These are phyloP conservation scores for Lerista edwardsae DNA, from an alignment of 2,797 vertebrate species.

Conservation along the genomic window DNA sequence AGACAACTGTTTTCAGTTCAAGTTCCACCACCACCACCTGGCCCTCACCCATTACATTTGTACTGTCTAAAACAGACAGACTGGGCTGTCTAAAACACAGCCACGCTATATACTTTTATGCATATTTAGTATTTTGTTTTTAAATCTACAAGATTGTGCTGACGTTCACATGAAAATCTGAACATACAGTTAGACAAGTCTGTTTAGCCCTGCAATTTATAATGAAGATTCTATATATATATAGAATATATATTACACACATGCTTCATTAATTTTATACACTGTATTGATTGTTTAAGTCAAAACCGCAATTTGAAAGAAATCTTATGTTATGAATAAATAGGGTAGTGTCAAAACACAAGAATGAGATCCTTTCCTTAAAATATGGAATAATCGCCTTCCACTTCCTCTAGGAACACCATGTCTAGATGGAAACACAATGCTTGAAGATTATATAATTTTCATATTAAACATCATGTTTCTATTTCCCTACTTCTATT, in stretches of 20 bases:
- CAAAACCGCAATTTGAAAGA: constrained; percentile 33
- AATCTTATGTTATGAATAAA: constrained; percentile 54
- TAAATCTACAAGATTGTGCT: constrained; percentile 59
- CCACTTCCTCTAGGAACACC: constrained; percentile 26
- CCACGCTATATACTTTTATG: constrained; percentile 46
- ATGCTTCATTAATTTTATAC: constrained; percentile 20
- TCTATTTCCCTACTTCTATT: constrained; percentile 19
- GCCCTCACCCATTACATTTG: too few relatives aligned
- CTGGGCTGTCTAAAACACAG: constrained; percentile 78
- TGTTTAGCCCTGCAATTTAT: constrained; percentile 21
- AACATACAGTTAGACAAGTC: constrained; percentile 35
- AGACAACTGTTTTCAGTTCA: constrained; percentile 56
- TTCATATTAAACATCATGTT: constrained; percentile 18
- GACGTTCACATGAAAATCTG: constrained; percentile 54
- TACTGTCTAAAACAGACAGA: too few relatives aligned
- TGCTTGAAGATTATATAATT: constrained; percentile 46
- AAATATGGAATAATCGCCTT: neutral
- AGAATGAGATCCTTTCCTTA: constrained; percentile 47
- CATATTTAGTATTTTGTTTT: constrained; percentile 61
- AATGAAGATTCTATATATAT: neutral
- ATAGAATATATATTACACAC: neutral
- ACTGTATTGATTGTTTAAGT: constrained; percentile 8
- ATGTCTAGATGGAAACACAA: constrained; percentile 50
- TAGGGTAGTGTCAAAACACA: constrained; percentile 20
- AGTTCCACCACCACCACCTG: neutral